Conservation (phyloP, 2,113 vertebrate genomes). For the Ranitomeya imitator region DNA sequence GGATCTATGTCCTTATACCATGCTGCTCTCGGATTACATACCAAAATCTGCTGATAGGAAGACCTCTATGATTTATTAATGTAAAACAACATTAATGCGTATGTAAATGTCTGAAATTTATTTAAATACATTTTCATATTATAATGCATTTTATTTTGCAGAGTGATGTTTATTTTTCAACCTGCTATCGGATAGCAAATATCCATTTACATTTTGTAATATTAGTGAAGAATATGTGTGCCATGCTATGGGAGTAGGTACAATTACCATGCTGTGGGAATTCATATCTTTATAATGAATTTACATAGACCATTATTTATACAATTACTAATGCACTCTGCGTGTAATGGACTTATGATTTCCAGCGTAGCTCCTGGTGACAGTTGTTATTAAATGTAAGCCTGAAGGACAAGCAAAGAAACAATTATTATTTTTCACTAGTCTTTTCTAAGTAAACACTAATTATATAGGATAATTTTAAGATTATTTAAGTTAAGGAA, state of each 20-base stretch:
- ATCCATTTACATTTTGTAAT: neutral
- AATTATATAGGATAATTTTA: constrained; percentile 45
- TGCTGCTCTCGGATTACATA: too few relatives aligned
- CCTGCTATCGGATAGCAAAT: neutral
- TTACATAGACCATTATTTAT: constrained; percentile 50
- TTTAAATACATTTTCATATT: neutral
- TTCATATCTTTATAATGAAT: constrained; percentile 23
- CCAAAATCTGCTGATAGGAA: too few relatives aligned
- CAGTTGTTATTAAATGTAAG: constrained; percentile 38
- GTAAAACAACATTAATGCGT: too few relatives aligned
- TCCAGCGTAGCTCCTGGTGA: constrained; percentile 20
- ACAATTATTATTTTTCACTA: constrained; percentile 11
- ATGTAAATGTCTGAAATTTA: too few relatives aligned
- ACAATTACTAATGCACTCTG: constrained; percentile 35
- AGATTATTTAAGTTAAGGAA: constrained; percentile 43
- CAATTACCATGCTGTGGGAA: constrained; percentile 29
- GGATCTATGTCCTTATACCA: too few relatives aligned
- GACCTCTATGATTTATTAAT: too few relatives aligned
- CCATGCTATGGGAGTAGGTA: neutral
- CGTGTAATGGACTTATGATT: constrained; percentile 40
- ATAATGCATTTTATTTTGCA: neutral
- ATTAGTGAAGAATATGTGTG: neutral
- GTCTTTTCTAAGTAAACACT: constrained; percentile 13
- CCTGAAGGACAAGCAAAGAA: neutral
- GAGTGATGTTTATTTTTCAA: neutral